These are phyloP conservation scores for Lypha dubia DNA, from an alignment of 2,888 invertebrate genomes.

Conservation along the genomic window DNA sequence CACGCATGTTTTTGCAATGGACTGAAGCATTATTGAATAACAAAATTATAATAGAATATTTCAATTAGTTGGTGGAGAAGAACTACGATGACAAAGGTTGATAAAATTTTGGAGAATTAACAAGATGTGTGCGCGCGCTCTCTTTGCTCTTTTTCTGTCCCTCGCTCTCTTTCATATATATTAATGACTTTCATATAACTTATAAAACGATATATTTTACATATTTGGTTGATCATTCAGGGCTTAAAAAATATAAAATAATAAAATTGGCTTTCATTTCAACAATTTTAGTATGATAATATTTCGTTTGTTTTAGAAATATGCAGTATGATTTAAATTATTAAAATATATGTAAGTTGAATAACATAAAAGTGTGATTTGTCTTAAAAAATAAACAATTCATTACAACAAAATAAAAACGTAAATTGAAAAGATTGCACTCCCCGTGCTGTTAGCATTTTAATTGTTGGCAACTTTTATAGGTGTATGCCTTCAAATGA, in stretches of 20 bases:
- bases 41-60: constrained; percentile 30
- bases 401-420: constrained; percentile 11
- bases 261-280: constrained; percentile 61
- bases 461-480: too few species aligned
- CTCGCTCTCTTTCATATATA: constrained; percentile 38
- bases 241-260: constrained; percentile 70
- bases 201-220: constrained; percentile 60
- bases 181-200: constrained; percentile 28
- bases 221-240: constrained; percentile 67
- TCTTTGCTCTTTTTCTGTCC: constrained; percentile 26
- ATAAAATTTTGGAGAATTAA: constrained; percentile 46
- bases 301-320: constrained; percentile 5
- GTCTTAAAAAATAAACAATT: constrained; percentile 1
- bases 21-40: constrained; percentile 58
- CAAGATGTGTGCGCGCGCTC: constrained; percentile 57
- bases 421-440: too few species aligned
- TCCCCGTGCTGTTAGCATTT: too few species aligned
- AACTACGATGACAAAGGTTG: constrained; percentile 31
- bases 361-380: constrained; percentile 61
- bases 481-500: too few species aligned
- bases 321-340: constrained; percentile 17
- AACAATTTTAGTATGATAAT: constrained; percentile 7
- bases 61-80: constrained; percentile 25
- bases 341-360: neutral
- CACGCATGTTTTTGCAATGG: constrained; percentile 41